Conservation (phyloP, 2,888 invertebrate species). For the Iselma pallidipennis region DNA sequence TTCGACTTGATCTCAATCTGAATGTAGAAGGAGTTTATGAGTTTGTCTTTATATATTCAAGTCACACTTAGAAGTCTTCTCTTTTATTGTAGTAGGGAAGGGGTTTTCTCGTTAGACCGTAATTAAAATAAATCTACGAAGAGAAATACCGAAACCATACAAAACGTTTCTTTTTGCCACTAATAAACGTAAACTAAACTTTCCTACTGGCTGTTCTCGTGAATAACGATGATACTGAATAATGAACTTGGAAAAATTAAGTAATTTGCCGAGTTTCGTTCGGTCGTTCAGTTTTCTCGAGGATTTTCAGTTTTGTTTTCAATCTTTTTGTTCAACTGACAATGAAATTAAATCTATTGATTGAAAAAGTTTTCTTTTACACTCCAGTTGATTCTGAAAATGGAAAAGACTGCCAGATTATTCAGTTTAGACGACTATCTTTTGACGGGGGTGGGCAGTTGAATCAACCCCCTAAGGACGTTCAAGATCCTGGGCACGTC, state of each 20-base stretch:
- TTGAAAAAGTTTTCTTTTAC: conserved; percentile 41
- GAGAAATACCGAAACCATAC: conserved; percentile 35
- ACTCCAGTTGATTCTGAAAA: background rate
- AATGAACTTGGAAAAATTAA: conserved; percentile 44
- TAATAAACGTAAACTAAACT: conserved; percentile 27
- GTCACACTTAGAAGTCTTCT: conserved; percentile 47
- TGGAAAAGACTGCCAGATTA: background rate
- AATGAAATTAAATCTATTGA: conserved; percentile 47
- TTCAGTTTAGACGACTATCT: background rate
- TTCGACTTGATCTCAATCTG: conserved; percentile 24
- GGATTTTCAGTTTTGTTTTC: conserved; percentile 35
- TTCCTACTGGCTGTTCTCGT: conserved; percentile 29
- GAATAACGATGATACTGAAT: conserved; percentile 34
- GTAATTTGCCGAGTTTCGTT: conserved; percentile 40
- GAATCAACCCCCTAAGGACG: background rate
- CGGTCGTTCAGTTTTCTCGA: conserved; percentile 22
- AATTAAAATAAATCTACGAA: conserved; percentile 54
- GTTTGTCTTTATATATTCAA: conserved; percentile 36
- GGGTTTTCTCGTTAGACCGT: conserved; percentile 51
- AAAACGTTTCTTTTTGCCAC: conserved; percentile 19
- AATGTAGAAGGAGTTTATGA: conserved; percentile 31
- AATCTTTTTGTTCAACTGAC: conserved; percentile 41
- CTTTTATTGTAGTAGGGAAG: conserved; percentile 47
- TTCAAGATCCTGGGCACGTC: background rate
- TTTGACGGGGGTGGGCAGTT: background rate